phyloP scores from a whole-genome alignment of 2,113 vertebrate genomes.

The Cyphomyrus plagiostoma region DNA sequence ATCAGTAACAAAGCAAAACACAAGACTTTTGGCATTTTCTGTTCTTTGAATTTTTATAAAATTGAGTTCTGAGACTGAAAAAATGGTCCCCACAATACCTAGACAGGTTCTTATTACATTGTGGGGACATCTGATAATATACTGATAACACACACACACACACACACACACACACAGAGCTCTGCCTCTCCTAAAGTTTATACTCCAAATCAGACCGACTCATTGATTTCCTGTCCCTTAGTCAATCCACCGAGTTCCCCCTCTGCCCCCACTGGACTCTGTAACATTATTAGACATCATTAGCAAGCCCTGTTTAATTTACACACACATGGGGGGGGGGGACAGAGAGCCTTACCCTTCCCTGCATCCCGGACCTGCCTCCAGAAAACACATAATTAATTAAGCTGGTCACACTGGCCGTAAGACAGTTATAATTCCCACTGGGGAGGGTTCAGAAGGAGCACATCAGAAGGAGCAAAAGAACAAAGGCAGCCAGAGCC shows the following conservation, averaged over 20 bases:
- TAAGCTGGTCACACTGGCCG: background rate
- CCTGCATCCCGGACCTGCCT: background rate
- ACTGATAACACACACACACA: background rate
- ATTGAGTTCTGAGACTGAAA: too few relatives aligned
- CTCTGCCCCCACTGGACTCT: background rate
- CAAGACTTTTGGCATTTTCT: background rate
- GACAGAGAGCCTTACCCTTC: background rate
- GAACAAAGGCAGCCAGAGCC: background rate
- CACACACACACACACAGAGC: background rate
- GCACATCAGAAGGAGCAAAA: background rate
- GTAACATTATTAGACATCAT: conserved; percentile 1
- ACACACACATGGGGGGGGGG: background rate
- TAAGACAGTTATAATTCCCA: background rate
- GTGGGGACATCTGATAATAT: too few relatives aligned
- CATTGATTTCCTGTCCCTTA: conserved; percentile 49
- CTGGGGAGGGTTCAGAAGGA: background rate
- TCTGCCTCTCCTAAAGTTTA: background rate
- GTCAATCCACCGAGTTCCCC: conserved; percentile 47
- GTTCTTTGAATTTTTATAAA: background rate
- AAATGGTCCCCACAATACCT: too few relatives aligned
- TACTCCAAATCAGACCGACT: background rate
- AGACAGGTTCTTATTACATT: too few relatives aligned
- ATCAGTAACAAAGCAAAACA: background rate
- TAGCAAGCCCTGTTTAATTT: background rate
- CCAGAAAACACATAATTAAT: background rate